Base-by-base conservation (phyloP, 2,888 invertebrate genomes). In the Hecatera dysodea region DNA sequence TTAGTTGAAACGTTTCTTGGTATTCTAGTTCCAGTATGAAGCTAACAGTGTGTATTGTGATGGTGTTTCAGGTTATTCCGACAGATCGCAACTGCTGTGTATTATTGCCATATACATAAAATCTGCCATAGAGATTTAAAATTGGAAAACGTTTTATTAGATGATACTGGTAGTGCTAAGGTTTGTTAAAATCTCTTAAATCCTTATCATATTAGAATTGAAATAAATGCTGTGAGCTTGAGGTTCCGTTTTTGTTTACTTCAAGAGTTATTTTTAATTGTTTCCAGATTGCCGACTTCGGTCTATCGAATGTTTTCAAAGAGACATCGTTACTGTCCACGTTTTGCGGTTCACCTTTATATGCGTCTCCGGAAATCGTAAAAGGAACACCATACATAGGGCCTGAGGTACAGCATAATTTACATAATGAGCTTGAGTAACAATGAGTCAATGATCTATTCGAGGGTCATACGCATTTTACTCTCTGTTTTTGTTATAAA, bases 41-140 rank as follows among this genome's bases (percentile, higher is more conserved):
- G 15, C 33, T 61, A 27, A 61, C 29, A 9, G 22, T 27, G 29
- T 68, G 15, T 66, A n/a, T 52, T 69, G 56, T 69, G 48, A 29
- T 73, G 24, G 33, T 64, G 73, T 93, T 93, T 75, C 93, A 97
- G 99, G 89, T 98, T 99, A 95, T 99, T 99, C 94, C 97, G 99
- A 76, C 99, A 99, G 96, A 99, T 99, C 88, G 98, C 99, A 39
- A 99, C 99, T 59, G 99, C 99, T 83, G 98, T 99, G 78, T 99
- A 99, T 95, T 99, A 99, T 96, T 99, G 99, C 95, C 99, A 99
- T 96, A 99, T 99, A 97, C 99, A 99, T 94, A 99, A 99, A 96
- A 99, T 99, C 89, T 99, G 99, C 93, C 99, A 99, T 96, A 97
- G 99, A 88, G 99, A 99, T 97, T 97, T 99, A 88, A 99, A 99